These are phyloP conservation scores for Pipistrellus pipistrellus DNA, from an alignment of 2,797 vertebrate genomes.

Conservation along the genomic window DNA sequence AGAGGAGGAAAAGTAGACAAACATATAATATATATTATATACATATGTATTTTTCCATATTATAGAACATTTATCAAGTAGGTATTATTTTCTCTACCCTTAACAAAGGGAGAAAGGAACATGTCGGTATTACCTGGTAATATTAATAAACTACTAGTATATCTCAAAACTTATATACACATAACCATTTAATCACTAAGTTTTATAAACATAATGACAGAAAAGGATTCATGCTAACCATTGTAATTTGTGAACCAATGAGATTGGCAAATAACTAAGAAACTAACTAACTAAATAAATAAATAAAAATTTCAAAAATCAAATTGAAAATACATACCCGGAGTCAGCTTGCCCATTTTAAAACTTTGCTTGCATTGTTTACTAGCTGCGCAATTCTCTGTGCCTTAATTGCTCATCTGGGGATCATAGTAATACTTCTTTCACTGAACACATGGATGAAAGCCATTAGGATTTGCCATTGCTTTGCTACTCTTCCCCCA, in stretches of 20 bases:
- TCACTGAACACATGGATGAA: not conserved
- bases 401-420: not conserved
- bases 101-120: not conserved
- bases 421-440: constrained; percentile 47
- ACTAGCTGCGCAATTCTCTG: not conserved
- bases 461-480: not conserved
- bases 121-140: not conserved
- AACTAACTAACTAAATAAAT: not conserved
- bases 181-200: not conserved
- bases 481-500: not conserved
- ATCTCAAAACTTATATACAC: constrained; percentile 36
- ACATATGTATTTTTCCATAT: not conserved
- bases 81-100: not conserved
- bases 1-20: not conserved
- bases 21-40: not conserved
- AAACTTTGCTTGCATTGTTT: constrained; percentile 10
- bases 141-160: not conserved
- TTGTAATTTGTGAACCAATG: constrained; percentile 30
- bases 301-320: not conserved
- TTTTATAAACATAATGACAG: constrained; percentile 21
- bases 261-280: not conserved
- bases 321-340: not conserved
- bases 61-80: constrained; percentile 23
- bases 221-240: not conserved
- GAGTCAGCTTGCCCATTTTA: not conserved